Conservation (phyloP, 1,140 invertebrate genomes). For the Chironomus striatipennis region DNA sequence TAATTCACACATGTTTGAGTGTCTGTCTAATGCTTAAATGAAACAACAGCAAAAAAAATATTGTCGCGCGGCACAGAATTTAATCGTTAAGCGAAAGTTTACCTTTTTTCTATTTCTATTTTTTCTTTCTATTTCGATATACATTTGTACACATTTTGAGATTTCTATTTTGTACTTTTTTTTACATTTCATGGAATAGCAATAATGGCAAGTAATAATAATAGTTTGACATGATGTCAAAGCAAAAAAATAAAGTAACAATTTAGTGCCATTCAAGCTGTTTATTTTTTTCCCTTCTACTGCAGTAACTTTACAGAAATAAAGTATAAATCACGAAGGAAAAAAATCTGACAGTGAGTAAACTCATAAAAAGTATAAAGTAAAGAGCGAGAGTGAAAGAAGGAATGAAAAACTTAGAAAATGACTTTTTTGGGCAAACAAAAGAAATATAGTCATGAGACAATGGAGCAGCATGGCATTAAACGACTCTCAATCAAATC, state of each 20-base stretch:
- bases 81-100: not conserved
- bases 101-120: too few species aligned
- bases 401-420: too few species aligned
- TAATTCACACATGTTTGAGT: not conserved
- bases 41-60: not conserved
- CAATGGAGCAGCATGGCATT: not conserved
- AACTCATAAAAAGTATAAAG: too few species aligned
- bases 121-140: too few species aligned
- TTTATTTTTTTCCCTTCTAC: too few species aligned
- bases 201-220: not conserved
- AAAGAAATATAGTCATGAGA: not conserved
- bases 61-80: not conserved
- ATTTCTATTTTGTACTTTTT: not conserved
- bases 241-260: conserved; percentile 7
- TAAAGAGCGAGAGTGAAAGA: too few species aligned
- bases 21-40: not conserved
- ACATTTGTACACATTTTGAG: not conserved
- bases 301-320: not conserved
- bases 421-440: not conserved
- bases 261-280: not conserved
- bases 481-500: not conserved
- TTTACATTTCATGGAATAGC: not conserved
- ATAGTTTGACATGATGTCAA: conserved; percentile 9
- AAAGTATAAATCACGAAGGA: not conserved
- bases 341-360: not conserved